phyloP scores from a whole-genome alignment of 2,888 invertebrate species.

The Leptura quadrifasciata region DNA sequence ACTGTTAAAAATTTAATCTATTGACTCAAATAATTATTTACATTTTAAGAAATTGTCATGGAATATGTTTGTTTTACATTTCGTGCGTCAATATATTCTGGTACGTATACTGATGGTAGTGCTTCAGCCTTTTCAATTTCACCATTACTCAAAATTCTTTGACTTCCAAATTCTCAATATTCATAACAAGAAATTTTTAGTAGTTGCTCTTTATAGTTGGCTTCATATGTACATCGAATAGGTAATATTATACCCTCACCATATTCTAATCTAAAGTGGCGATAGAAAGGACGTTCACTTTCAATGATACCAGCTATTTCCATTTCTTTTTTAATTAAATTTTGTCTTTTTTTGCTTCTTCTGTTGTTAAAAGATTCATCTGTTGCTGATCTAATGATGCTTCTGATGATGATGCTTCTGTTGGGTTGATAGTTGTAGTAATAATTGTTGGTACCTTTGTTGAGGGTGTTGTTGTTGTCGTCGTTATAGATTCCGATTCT shows the following conservation, averaged over 20 bases:
- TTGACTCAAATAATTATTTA: conserved; percentile 6
- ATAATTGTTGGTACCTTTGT: too few relatives aligned
- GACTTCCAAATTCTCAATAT: background rate
- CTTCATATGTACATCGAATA: background rate
- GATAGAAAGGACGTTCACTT: background rate
- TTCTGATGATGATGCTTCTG: too few relatives aligned
- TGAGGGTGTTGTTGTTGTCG: too few relatives aligned
- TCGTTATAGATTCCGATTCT: too few relatives aligned
- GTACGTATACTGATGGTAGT: background rate
- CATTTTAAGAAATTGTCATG: conserved; percentile 24
- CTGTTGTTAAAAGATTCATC: background rate
- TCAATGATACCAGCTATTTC: conserved; percentile 2
- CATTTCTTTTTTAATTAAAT: background rate
- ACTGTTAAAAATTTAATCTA: background rate
- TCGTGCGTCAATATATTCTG: conserved; percentile 12
- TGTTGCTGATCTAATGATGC: too few relatives aligned
- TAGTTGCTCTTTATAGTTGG: background rate
- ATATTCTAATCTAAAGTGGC: background rate
- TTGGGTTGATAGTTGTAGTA: too few relatives aligned
- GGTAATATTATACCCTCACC: background rate
- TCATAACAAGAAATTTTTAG: background rate
- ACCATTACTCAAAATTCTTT: conserved; percentile 4
- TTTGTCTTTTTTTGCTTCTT: conserved; percentile 3
- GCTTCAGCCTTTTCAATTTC: conserved; percentile 3
- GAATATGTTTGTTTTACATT: conserved; percentile 6